These are phyloP conservation scores for Lepidocyrtoides sp. DNA, from an alignment of 2,888 invertebrate genomes.

Conservation along the genomic window DNA sequence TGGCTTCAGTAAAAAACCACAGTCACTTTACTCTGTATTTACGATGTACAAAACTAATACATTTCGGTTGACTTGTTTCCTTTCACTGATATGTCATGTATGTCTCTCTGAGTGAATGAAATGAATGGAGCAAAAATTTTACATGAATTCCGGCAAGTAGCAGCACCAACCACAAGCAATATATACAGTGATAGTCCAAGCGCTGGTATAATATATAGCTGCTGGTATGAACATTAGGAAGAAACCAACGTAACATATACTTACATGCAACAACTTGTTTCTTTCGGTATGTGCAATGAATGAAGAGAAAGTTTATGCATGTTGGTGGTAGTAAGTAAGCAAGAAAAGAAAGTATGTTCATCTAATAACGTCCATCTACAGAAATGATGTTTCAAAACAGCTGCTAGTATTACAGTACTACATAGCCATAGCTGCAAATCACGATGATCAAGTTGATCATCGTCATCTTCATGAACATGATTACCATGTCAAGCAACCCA, in stretches of 20 bases:
- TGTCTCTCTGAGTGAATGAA: constrained; percentile 6
- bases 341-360: background rate
- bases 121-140: background rate
- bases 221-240: background rate
- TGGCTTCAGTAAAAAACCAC: no score
- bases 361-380: constrained; percentile 29
- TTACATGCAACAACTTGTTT: constrained; percentile 19
- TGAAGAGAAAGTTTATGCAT: background rate
- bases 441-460: background rate
- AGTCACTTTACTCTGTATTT: background rate
- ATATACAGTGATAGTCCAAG: background rate
- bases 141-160: no score
- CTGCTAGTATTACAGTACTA: no score
- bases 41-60: constrained; percentile 13
- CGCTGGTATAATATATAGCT: no score
- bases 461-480: constrained; percentile 47
- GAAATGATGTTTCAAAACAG: constrained; percentile 39
- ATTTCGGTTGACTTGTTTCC: background rate
- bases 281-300: background rate
- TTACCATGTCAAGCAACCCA: constrained; percentile 63
- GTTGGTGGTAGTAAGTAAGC: background rate
- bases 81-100: no score
- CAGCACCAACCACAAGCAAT: constrained; percentile 1
- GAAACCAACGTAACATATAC: background rate
- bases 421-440: constrained; percentile 16